These are phyloP conservation scores for Perccottus glenii DNA, from an alignment of 2,113 vertebrate genomes.

Conservation along the genomic window DNA sequence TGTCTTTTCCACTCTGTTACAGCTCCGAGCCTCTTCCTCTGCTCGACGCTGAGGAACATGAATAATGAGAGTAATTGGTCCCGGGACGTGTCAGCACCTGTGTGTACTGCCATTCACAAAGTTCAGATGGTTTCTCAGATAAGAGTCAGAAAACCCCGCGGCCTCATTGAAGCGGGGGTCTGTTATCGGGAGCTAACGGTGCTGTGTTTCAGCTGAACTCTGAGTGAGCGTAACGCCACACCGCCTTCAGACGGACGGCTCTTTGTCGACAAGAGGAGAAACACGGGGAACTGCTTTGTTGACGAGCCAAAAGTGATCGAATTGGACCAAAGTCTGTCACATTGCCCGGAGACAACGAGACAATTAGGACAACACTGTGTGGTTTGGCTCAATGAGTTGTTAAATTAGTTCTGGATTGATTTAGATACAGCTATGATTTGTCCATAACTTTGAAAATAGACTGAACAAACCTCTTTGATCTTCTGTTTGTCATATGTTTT, in stretches of 20 bases:
- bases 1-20: no score
- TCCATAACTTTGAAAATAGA: no score
- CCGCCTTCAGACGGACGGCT: slow-evolving; percentile 62
- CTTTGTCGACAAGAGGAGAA: slow-evolving; percentile 60
- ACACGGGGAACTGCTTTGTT: slow-evolving; percentile 41
- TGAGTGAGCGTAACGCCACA: slow-evolving; percentile 77
- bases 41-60: slow-evolving; percentile 2
- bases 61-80: slow-evolving; percentile 50
- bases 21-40: no score
- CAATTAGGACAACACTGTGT: slow-evolving; percentile 46
- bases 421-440: slow-evolving; percentile 1
- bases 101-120: slow-evolving; percentile 65
- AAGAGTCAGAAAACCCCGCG: slow-evolving; percentile 60
- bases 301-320: slow-evolving; percentile 33
- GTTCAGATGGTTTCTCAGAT: slow-evolving; percentile 66
- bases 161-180: slow-evolving; percentile 55
- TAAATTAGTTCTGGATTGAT: slow-evolving; percentile 4
- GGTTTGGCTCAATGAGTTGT: slow-evolving; percentile 40
- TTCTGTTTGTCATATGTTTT: no score
- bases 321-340: slow-evolving; percentile 27
- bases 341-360: slow-evolving; percentile 13
- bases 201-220: slow-evolving; percentile 80
- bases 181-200: slow-evolving; percentile 77
- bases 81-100: slow-evolving; percentile 66
- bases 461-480: no score